Evolutionary conservation across 1,140 invertebrate species (phyloP), one percentile per base, ranked within the genome.

Genomic region (Pristionchus pacificus): DNA sequence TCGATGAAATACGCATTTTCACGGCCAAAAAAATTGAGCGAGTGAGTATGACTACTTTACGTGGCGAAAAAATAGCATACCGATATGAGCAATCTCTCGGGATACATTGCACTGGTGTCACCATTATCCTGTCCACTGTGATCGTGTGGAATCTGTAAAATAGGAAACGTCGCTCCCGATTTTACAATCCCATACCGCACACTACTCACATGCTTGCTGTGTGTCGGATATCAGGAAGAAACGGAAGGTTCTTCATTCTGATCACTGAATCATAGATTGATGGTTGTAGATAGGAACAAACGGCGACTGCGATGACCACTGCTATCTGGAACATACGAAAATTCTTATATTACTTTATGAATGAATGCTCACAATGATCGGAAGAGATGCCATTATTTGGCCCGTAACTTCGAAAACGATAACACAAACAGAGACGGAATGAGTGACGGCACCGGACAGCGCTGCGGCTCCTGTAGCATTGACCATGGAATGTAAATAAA

Each of bases 221-320:
- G 1, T 82, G 82, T 38, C 80, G 78, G 69, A 84, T 78, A 59
- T 84, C 83, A 2, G 83, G 82, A 27, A 79, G 57, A 69, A 76
- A 79, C 1, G 78, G 96, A 77, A 98, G 86, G 83, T 95, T 93
- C 86, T 98, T 98, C 79, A 98, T 95, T 71, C 95, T 88, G 74
- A 98, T 98, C 79, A 98, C 98, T 83, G 92, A 94, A 87, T 98
- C 95, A 86, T 98, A 98, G 77, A 97, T 91, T 31, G 94, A 97
- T 0, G 95, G 95, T 81, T 96, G 93, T 0, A 99, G 87, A 14
- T 93, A 86, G 19, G 93, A 89, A 0, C 93, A 93, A 33, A 96
- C 90, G 0, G 93, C 95, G 86, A 98, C 98, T 31, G 93, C 90
- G 67, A 95, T 92, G 61, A 97, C 85, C 0, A 96, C 93, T 1